Conservation (phyloP, 1,140 invertebrate genomes). For the Ganaspis sp. region DNA sequence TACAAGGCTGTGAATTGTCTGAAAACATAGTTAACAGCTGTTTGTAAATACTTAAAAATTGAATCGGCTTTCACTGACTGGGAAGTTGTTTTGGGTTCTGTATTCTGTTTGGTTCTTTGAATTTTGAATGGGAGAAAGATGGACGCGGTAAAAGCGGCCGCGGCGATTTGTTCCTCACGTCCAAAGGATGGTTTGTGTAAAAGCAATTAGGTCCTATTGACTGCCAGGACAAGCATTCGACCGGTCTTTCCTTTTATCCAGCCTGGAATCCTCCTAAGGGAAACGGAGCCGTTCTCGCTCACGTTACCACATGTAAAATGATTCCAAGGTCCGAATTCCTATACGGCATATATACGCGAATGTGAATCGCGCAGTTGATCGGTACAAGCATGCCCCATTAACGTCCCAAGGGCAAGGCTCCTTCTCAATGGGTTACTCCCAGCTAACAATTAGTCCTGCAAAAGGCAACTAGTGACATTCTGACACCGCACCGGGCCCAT, state of each 20-base stretch:
- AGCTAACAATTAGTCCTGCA: constrained; percentile 41
- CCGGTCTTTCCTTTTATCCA: constrained; percentile 31
- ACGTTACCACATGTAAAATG: neutral
- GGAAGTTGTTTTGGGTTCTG: constrained; percentile 7
- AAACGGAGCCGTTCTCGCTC: constrained; percentile 9
- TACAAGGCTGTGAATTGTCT: neutral
- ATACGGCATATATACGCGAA: neutral
- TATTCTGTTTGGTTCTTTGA: constrained; percentile 3
- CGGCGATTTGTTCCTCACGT: constrained; percentile 6
- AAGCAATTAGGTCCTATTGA: constrained; percentile 31
- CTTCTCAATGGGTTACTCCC: constrained; percentile 41
- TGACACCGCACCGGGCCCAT: constrained; percentile 9
- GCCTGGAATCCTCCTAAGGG: constrained; percentile 1
- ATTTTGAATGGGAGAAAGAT: constrained; percentile 20
- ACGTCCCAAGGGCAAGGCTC: constrained; percentile 33
- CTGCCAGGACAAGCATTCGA: constrained; percentile 29
- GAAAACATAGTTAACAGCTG: constrained; percentile 21
- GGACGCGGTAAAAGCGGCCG: constrained; percentile 22
- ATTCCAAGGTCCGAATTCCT: constrained; percentile 1
- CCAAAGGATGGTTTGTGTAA: constrained; percentile 25
- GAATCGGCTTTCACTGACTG: neutral
- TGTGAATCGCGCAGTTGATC: constrained; percentile 3
- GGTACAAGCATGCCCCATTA: constrained; percentile 42
- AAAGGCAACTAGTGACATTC: constrained; percentile 9
- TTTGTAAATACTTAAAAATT: constrained; percentile 15